These are phyloP conservation scores for Pediacus dermestoides DNA, from an alignment of 2,888 invertebrate genomes.

Conservation along the genomic window DNA sequence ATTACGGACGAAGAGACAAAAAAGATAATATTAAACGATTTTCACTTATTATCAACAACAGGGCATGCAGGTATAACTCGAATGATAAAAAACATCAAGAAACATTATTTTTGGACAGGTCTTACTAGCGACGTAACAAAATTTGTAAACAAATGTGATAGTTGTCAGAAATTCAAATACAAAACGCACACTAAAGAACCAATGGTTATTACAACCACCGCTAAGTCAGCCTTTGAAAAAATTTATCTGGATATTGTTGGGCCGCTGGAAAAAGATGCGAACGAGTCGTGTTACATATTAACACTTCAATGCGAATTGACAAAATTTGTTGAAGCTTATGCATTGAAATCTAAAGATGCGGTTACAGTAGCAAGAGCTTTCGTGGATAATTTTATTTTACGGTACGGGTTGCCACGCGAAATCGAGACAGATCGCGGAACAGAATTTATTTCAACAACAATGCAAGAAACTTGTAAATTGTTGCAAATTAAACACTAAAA, in stretches of 20 bases:
- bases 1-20: slow-evolving; percentile 12
- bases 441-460: slow-evolving; percentile 18
- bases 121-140: slow-evolving; percentile 14
- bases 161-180: slow-evolving; percentile 17
- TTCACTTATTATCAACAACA: slow-evolving; percentile 23
- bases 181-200: slow-evolving; percentile 10
- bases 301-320: slow-evolving; percentile 16
- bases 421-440: slow-evolving; percentile 20
- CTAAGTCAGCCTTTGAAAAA: slow-evolving; percentile 22
- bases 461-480: slow-evolving; percentile 17
- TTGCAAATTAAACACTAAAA: slow-evolving; percentile 19
- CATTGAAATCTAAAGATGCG: slow-evolving; percentile 15
- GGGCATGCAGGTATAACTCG: slow-evolving; percentile 23
- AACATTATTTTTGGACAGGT: slow-evolving; percentile 18
- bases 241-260: slow-evolving; percentile 21
- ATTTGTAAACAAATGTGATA: slow-evolving; percentile 19
- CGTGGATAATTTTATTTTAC: slow-evolving; percentile 24
- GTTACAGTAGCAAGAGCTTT: slow-evolving; percentile 14
- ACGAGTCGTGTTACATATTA: slow-evolving; percentile 15
- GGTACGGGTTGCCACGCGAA: slow-evolving; percentile 21
- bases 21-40: slow-evolving; percentile 24
- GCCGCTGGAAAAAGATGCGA: slow-evolving; percentile 12
- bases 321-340: slow-evolving; percentile 20
- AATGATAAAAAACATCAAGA: slow-evolving; percentile 21
- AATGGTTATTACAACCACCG: slow-evolving; percentile 19